These are phyloP conservation scores for Phyllostomus discolor DNA, from an alignment of 2,113 vertebrate species.

Conservation along the genomic window DNA sequence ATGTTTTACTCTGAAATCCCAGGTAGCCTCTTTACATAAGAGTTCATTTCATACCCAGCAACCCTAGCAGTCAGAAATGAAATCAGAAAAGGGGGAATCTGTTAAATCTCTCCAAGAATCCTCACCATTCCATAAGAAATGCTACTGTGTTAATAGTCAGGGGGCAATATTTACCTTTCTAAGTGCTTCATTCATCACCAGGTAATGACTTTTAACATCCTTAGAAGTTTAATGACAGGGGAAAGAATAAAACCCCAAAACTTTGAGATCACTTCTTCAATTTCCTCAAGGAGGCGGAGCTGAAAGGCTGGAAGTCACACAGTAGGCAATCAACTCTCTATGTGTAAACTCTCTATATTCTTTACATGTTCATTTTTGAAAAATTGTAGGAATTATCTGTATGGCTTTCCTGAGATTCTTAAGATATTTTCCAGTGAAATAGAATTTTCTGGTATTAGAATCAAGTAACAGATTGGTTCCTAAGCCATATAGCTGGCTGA, in stretches of 20 bases:
- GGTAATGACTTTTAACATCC: neutral
- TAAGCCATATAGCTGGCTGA: neutral
- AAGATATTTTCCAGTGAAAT: slow-evolving; percentile 8
- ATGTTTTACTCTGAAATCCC: neutral
- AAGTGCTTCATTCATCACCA: neutral
- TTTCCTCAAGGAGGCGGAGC: neutral
- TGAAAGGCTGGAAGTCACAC: neutral
- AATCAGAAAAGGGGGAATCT: neutral
- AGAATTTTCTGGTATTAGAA: slow-evolving; percentile 15
- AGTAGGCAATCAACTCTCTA: neutral
- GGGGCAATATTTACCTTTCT: neutral
- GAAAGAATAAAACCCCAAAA: neutral
- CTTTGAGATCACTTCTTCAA: neutral
- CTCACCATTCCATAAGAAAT: neutral
- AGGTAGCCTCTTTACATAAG: neutral
- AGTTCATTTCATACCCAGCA: neutral
- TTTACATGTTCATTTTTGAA: slow-evolving; percentile 18
- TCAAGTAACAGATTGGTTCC: neutral
- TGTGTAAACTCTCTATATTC: neutral
- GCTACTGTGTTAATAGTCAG: neutral
- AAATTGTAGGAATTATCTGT: neutral
- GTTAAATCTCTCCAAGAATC: neutral
- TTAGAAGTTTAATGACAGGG: slow-evolving; percentile 20
- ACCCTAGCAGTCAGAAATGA: neutral
- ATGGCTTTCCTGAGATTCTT: neutral